Conservation (phyloP, 2,797 vertebrate species). For the Zenarchopterus dispar region DNA sequence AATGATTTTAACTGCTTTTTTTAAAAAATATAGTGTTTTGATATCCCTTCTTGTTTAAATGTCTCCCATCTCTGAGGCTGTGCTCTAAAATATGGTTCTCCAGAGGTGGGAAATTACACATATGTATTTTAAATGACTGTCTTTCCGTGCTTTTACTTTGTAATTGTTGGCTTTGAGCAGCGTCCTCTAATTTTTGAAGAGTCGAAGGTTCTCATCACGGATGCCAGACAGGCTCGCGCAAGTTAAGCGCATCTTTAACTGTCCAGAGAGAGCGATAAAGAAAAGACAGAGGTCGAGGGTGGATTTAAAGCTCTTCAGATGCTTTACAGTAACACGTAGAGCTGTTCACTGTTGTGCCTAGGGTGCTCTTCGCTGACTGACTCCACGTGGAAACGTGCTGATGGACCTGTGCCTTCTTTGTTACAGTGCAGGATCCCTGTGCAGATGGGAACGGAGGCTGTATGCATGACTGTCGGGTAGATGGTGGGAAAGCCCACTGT, state of each 20-base stretch:
- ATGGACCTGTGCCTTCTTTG: conserved; percentile 21
- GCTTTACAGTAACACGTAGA: conserved; percentile 24
- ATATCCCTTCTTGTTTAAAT: conserved; percentile 32
- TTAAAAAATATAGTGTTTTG: conserved; percentile 30
- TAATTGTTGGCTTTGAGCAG: conserved; percentile 61
- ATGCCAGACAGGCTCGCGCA: conserved; percentile 56
- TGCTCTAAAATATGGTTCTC: conserved; percentile 14
- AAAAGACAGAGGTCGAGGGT: conserved; percentile 12
- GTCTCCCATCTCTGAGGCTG: conserved; percentile 7
- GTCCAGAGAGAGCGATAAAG: conserved; percentile 25
- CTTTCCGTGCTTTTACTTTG: conserved; percentile 56
- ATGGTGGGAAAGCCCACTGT: conserved; percentile 81
- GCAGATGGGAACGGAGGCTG: conserved; percentile 87
- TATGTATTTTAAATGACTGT: conserved; percentile 49
- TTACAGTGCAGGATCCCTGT: conserved; percentile 87
- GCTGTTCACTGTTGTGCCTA: conserved; percentile 16
- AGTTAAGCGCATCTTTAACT: conserved; percentile 41
- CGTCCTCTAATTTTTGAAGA: conserved; percentile 58
- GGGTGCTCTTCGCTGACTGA: conserved; percentile 15
- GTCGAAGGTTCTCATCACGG: conserved; percentile 45
- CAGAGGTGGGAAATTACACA: conserved; percentile 42
- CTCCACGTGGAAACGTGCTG: conserved; percentile 6
- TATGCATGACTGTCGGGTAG: conserved; percentile 85
- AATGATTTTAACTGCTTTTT: conserved; percentile 2
- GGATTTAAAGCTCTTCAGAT: conserved; percentile 26